Conservation (phyloP, 2,888 invertebrate genomes). For the Carterocephalus palaemon region DNA sequence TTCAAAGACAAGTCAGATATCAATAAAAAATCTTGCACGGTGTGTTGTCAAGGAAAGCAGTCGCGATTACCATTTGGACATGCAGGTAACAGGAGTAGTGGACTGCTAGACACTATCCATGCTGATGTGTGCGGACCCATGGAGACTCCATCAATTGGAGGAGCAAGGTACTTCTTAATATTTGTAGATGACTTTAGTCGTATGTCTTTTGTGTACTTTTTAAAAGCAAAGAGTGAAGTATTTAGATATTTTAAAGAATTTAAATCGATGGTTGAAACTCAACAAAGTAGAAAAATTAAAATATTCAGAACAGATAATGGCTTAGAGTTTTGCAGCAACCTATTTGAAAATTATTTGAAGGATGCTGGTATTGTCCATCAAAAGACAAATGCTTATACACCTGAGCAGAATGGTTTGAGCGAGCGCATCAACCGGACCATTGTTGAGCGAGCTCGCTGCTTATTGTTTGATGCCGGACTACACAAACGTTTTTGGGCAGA, state of each 20-base stretch:
- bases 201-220: constrained; percentile 1
- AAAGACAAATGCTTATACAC: constrained; percentile 29
- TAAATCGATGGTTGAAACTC: constrained; percentile 1
- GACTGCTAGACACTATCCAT: background rate
- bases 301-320: constrained; percentile 23
- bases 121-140: constrained; percentile 3
- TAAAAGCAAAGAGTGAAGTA: constrained; percentile 2
- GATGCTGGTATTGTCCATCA: constrained; percentile 28
- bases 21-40: too few relatives aligned
- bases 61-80: background rate
- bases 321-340: constrained; percentile 27
- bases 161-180: constrained; percentile 2
- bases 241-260: constrained; percentile 1
- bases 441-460: constrained; percentile 28
- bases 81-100: background rate
- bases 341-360: constrained; percentile 22
- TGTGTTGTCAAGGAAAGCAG: constrained; percentile 1
- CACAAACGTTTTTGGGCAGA: constrained; percentile 32
- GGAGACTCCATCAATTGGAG: constrained; percentile 2
- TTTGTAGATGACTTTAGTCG: constrained; percentile 6
- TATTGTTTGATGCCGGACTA: constrained; percentile 30
- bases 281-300: constrained; percentile 1
- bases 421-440: constrained; percentile 28
- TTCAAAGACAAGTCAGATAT: background rate
- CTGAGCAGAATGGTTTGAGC: constrained; percentile 32